phyloP scores from a whole-genome alignment of 2,888 invertebrate species.

The Amphipyra berbera region DNA sequence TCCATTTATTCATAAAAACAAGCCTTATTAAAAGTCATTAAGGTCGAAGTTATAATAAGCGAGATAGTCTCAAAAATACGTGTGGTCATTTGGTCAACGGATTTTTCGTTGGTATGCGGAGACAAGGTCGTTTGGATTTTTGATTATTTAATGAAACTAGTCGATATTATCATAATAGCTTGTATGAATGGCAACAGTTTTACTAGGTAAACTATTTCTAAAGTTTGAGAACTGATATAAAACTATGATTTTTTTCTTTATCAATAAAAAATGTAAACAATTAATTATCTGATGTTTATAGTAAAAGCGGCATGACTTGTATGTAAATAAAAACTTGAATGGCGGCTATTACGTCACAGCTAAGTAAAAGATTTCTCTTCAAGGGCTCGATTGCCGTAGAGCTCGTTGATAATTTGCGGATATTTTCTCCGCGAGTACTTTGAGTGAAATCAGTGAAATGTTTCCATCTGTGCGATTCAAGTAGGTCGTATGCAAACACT shows the following conservation, averaged over 20 bases:
- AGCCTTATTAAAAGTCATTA: slow-evolving; percentile 47
- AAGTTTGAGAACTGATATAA: no score
- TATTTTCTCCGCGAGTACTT: slow-evolving; percentile 44
- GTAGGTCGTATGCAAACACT: slow-evolving; percentile 56
- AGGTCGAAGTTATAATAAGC: slow-evolving; percentile 50
- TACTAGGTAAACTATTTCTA: neutral
- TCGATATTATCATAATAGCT: slow-evolving; percentile 54
- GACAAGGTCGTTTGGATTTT: slow-evolving; percentile 72
- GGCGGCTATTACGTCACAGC: slow-evolving; percentile 29
- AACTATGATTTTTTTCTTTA: neutral
- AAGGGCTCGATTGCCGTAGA: slow-evolving; percentile 39
- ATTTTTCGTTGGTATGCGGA: slow-evolving; percentile 71
- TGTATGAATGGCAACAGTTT: slow-evolving; percentile 36
- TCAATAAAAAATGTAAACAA: neutral
- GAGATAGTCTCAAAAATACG: slow-evolving; percentile 45
- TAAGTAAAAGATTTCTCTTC: slow-evolving; percentile 49
- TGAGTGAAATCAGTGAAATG: slow-evolving; percentile 61
- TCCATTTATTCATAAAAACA: slow-evolving; percentile 33
- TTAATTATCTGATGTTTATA: slow-evolving; percentile 14
- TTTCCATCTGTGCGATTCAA: slow-evolving; percentile 49
- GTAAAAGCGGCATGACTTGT: slow-evolving; percentile 42
- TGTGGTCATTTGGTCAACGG: slow-evolving; percentile 75
- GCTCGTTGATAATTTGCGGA: slow-evolving; percentile 36
- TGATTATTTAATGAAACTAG: slow-evolving; percentile 57
- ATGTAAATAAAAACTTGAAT: slow-evolving; percentile 50